Evolutionary conservation across 2,888 invertebrate genomes (phyloP), one percentile per base, ranked within the genome.

Genomic region (Falcaria lacertinaria): DNA sequence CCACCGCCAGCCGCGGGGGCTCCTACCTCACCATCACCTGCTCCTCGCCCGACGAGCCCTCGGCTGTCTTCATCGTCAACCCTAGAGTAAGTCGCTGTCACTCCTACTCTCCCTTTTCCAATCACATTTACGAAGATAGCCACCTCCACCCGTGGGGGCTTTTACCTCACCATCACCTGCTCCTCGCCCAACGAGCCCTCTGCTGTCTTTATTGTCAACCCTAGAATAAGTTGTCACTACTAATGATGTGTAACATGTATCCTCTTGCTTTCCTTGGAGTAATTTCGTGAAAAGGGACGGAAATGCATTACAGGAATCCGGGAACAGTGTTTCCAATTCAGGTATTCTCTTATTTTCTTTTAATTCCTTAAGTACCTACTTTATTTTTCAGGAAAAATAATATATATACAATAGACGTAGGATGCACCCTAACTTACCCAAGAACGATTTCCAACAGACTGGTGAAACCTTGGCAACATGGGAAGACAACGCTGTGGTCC

Each of bases 21-120:
- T 88, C 92, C 0, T 93, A 92, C 78, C 93, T 94, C 61, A 89
- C 93, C 3, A 81, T 96, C 57, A 90, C 90, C 11, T 98, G 97
- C 71, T 80, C 80, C 11, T 97, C 94, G 1, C 94, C 93, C 0
- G 91, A 92, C 0, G 92, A 92, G 61, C 94, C 94, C 0, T 62
- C 85, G 0, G 90, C 90, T 33, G 85, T 91, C 0, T 88, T 74
- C 43, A 80, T 94, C 40, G 77, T 89, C 43, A 75, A 91, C 49
- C 80, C 90, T 0, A 60, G 73, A 68, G 90, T 89, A 39, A 66
- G 70, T 55, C 14, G 14, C n/a, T n/a, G n/a, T n/a, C n/a, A n/a
- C n/a, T n/a, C n/a, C n/a, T n/a, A n/a, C n/a, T n/a, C n/a, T n/a
- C n/a, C n/a, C n/a, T n/a, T n/a, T n/a, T n/a, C n/a, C n/a, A n/a